Base-by-base conservation (phyloP, 2,888 invertebrate species). In the Trimorus sp. region DNA sequence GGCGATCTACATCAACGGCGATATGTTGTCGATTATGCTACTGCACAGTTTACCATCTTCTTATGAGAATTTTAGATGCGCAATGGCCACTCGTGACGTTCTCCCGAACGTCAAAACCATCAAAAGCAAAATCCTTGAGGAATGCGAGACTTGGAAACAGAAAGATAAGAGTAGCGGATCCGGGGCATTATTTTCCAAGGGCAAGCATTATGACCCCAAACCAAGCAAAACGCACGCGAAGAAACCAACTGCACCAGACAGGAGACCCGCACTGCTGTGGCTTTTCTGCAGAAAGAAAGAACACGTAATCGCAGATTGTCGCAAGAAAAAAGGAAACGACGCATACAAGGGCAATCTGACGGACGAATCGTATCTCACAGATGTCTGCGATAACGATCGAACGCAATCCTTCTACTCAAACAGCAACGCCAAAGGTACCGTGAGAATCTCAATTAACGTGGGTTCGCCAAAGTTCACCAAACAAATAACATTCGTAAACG, bases 91-190 rank as follows among this genome's bases (percentile, higher is more conserved):
- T 14, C 51, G 51, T 14, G 51, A 51, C 51, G 15, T 2, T 51
- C 51, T 51, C 12, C 51, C 51, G 3, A n/a, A 7, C 3, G n/a
- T 3, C 1, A 45, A 62, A 26, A 48, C 42, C 6, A 0, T 62
- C 6, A 42, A 62, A 42, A 15, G 42, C 0, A 62, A 62, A 62
- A 62, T 62, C 16, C 7, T 62, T 12, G 62, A 62, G 14, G 62
- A 62, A 42, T 11, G 16, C 15, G 62, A 62, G 40, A 45, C 62
- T 12, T 15, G 62, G 11, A 62, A 62, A 9, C 48, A 62, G 42
- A 62, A 62, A 42, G 62, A 15, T 5, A 62, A 62, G 15, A 48
- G 42, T 1, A 14, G 11, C 16, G 62, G 40, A 40, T 62, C 62
- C 6, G 45, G 45, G 45, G 45, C 45, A 45, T 45, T 45, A 1